Conservation (phyloP, 2,113 vertebrate species). For the Chloroceryle aenea region DNA sequence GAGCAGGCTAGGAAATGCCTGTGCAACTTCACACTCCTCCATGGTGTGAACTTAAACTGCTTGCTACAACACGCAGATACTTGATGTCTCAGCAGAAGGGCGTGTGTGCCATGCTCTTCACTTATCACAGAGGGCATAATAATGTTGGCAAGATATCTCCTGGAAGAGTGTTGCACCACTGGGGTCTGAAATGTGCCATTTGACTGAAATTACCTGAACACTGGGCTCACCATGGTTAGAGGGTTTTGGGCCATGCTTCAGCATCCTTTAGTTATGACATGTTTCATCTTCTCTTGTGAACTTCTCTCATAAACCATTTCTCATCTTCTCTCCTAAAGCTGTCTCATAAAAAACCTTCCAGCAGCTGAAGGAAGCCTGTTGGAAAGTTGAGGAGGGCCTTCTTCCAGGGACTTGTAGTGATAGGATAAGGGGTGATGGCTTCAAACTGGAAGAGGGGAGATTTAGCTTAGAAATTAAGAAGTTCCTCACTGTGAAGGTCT, state of each 20-base stretch:
- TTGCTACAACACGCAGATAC: neutral
- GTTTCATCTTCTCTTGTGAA: neutral
- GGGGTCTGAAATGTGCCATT: neutral
- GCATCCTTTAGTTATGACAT: neutral
- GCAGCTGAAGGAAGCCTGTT: no score
- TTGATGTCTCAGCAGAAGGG: neutral
- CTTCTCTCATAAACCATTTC: no score
- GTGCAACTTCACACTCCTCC: no score
- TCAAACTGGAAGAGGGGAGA: no score
- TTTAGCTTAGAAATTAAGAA: no score
- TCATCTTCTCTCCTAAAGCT: no score
- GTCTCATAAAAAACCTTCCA: no score
- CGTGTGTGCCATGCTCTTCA: neutral
- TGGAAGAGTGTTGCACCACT: neutral
- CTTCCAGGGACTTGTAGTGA: no score
- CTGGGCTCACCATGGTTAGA: fast-evolving
- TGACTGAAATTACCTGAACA: neutral
- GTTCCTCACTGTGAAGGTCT: no score
- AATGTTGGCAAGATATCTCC: neutral
- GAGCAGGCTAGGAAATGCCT: neutral
- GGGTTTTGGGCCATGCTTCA: neutral
- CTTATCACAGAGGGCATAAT: neutral
- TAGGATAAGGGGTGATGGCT: no score
- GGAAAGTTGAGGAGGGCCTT: no score
- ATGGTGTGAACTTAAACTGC: neutral